Evolutionary conservation across 2,113 vertebrate species (phyloP), one percentile per base, ranked within the genome.

Genomic region (Bagarius yarrelli): DNA sequence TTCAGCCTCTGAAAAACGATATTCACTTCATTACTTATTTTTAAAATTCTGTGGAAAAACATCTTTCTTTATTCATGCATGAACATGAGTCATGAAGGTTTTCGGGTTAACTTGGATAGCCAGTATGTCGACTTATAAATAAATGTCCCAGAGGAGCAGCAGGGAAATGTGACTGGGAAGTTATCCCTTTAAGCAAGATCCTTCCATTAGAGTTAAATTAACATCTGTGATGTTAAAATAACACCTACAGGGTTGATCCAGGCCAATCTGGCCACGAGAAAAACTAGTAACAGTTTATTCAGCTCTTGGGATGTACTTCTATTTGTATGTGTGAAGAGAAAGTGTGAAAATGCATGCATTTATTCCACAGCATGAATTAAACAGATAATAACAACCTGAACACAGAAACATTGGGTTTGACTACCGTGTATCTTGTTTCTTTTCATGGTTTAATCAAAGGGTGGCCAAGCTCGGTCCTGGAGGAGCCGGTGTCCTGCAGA

Each of bases 271-370:
- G 32, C 12, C 34, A 44, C 30, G n/a, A 40, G 63, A 5, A 23
- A 12, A 67, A 44, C 13, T 36, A 67, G 64, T 47, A 47, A 44
- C 66, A 12, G 19, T 66, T 40, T 32, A 25, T 69, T 66, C 11
- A 15, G 36, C 36, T 47, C 36, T 25, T 0, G 21, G 23, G 36
- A 66, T 44, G 34, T 44, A 40, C 2, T 47, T 27, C 21, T 47
- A 14, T 25, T 25, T 70, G 67, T 70, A 25, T 19, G 67, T 70
- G 67, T 27, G 44, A 70, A 44, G 47, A 47, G 23, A 25, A 70
- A 47, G 40, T 70, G 66, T 47, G 66, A 70, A 69, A 44, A 25
- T 16, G 14, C 34, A 67, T 44, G 23, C 64, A 69, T 67, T 67
- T 40, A 2, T 13, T 21, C 18, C 63, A 66, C 40, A 40, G 32